phyloP scores from a whole-genome alignment of 2,797 vertebrate genomes.

The Avahi laniger region DNA sequence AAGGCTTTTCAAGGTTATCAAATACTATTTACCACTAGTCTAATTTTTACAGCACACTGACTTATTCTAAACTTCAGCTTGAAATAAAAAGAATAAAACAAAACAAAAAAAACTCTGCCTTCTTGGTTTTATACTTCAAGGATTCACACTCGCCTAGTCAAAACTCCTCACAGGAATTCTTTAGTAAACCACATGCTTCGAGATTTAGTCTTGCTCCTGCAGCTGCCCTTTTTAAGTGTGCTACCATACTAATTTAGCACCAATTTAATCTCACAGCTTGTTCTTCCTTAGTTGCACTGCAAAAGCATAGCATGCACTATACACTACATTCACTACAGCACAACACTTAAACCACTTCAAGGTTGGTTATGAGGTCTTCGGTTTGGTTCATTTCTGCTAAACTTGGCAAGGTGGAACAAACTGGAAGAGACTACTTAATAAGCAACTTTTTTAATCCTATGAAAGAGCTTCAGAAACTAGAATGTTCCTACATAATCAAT shows the following conservation, averaged over 20 bases:
- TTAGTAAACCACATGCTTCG: not conserved
- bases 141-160: not conserved
- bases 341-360: not conserved
- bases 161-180: slow-evolving; percentile 14
- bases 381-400: not conserved
- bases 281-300: not conserved
- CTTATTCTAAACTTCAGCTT: not conserved
- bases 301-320: not conserved
- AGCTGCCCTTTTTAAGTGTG: not conserved
- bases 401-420: not conserved
- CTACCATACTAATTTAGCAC: not conserved
- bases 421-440: not conserved
- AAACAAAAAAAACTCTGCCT: not conserved
- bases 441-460: not conserved
- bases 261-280: not conserved
- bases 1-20: slow-evolving; percentile 10
- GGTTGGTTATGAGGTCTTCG: not conserved
- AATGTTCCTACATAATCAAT: not conserved
- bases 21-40: not conserved
- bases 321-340: not conserved
- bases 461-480: not conserved
- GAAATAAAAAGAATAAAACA: slow-evolving; percentile 33
- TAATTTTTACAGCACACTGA: not conserved
- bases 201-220: not conserved
- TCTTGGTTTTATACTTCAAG: not conserved